phyloP scores from a whole-genome alignment of 2,888 invertebrate genomes.

The Papilio gigon region DNA sequence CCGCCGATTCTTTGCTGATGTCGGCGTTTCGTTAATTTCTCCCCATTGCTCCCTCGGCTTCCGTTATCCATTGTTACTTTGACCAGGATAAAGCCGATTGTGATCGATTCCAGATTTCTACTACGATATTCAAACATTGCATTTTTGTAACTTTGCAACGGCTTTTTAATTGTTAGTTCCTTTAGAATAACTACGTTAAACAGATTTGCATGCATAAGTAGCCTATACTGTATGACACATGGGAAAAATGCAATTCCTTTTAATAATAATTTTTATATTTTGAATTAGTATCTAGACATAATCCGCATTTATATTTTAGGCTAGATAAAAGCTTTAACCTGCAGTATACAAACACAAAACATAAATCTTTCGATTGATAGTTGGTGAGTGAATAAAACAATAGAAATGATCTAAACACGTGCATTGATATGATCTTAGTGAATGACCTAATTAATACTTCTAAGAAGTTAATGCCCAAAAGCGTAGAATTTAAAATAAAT shows the following conservation, averaged over 20 bases:
- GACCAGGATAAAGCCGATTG: conserved; percentile 74
- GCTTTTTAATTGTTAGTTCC: conserved; percentile 49
- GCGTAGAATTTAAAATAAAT: too few relatives aligned
- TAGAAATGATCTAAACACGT: background rate
- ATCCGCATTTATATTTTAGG: background rate
- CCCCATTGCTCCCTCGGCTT: conserved; percentile 57
- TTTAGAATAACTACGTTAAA: background rate
- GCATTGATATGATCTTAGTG: background rate
- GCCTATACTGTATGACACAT: background rate
- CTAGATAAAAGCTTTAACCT: background rate
- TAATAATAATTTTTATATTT: background rate
- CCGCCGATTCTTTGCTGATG: conserved; percentile 49
- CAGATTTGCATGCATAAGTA: conserved; percentile 2
- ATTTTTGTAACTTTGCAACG: conserved; percentile 55
- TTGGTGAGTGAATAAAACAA: background rate
- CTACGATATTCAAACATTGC: conserved; percentile 62
- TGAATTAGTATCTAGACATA: background rate
- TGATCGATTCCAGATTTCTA: conserved; percentile 66
- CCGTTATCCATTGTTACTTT: conserved; percentile 66
- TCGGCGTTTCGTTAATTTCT: conserved; percentile 54
- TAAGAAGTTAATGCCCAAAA: background rate
- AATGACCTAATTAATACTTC: background rate
- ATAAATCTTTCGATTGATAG: background rate
- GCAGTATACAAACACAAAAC: background rate
- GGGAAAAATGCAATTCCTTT: background rate